These are phyloP conservation scores for Ibidorhyncha struthersii DNA, from an alignment of 2,113 vertebrate species.

Conservation along the genomic window DNA sequence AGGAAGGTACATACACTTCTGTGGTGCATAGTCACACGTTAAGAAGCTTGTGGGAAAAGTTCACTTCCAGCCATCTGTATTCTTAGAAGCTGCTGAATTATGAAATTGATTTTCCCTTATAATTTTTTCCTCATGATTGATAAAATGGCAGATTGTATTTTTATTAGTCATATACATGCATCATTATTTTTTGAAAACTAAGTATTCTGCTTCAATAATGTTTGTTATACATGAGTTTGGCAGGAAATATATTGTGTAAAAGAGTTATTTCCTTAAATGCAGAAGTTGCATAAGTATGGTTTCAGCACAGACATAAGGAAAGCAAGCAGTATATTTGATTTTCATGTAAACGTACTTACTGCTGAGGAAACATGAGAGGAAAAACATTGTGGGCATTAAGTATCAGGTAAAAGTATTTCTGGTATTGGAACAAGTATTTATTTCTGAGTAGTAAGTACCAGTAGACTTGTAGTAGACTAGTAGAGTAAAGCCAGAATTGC, in stretches of 20 bases:
- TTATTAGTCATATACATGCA: not conserved
- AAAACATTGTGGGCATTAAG: not conserved
- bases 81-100: not conserved
- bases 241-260: not conserved
- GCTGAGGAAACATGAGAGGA: not conserved
- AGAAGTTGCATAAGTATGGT: not conserved
- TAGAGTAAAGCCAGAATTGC: not conserved
- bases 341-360: not conserved
- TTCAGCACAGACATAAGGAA: not conserved
- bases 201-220: not conserved
- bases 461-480: not conserved
- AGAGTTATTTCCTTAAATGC: not conserved
- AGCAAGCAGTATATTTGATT: not conserved
- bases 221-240: not conserved
- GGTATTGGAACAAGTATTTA: not conserved
- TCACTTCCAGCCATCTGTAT: not conserved
- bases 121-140: not conserved
- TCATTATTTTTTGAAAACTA: not conserved
- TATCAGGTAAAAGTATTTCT: not conserved
- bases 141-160: not conserved
- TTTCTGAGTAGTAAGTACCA: not conserved
- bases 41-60: not conserved
- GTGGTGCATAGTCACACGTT: not conserved
- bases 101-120: not conserved
- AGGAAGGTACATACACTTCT: not conserved